phyloP scores from a whole-genome alignment of 2,888 invertebrate genomes.

The Platyscelio sp. region DNA sequence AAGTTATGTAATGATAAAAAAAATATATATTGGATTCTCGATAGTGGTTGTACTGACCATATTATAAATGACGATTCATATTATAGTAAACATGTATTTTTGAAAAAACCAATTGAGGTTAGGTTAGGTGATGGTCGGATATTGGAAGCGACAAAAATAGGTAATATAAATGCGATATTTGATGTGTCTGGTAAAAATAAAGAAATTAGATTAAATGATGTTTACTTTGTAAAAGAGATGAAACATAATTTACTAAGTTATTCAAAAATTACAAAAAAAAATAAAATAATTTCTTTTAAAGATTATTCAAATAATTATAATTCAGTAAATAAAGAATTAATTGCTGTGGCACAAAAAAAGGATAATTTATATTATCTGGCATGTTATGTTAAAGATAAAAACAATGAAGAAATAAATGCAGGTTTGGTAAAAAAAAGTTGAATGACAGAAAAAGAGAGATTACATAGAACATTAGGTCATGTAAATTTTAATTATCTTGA shows the following conservation, averaged over 20 bases:
- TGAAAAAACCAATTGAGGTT: constrained; percentile 60
- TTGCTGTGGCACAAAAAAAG: not conserved
- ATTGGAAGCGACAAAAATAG: not conserved
- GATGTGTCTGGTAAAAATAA: not conserved
- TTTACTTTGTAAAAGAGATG: not conserved
- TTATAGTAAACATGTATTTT: constrained; percentile 41
- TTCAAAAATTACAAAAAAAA: not conserved
- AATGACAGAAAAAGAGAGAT: not conserved
- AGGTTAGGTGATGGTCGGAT: constrained; percentile 23
- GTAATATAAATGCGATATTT: not conserved
- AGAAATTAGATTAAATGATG: not conserved
- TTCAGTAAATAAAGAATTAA: not conserved
- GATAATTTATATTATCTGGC: not conserved
- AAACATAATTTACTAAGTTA: not conserved
- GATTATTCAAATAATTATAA: not conserved
- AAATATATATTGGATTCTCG: constrained; percentile 60
- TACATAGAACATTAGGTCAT: not conserved
- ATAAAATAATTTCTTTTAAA: not conserved
- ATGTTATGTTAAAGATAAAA: not conserved
- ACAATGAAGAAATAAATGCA: not conserved
- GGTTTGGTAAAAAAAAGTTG: not conserved
- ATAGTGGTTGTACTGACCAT: constrained; percentile 69
- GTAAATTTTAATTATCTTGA: not conserved
- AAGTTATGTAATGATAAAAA: not conserved
- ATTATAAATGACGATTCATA: constrained; percentile 62